Evolutionary conservation across 1,140 invertebrate species (phyloP).

Genomic region (Scaptodrosophila lebanonensis): DNA sequence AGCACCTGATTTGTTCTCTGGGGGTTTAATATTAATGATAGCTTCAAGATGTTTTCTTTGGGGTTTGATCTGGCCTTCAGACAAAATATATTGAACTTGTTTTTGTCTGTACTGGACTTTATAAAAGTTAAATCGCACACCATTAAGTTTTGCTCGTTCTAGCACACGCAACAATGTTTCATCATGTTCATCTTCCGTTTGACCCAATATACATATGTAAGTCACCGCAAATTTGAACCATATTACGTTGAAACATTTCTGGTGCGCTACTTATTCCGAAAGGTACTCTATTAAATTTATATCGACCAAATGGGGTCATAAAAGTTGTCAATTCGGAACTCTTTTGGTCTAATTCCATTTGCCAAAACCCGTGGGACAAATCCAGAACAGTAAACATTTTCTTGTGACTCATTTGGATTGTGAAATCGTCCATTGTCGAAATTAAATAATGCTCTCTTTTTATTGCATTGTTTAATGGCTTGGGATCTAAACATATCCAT

Average conservation of each 20-base stretch:
- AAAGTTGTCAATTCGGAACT: no score
- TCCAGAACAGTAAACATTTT: not conserved
- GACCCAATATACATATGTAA: not conserved
- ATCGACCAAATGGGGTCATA: no score
- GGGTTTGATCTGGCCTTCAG: no score
- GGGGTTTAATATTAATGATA: no score
- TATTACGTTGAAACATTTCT: conserved; percentile 3
- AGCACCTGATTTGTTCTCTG: no score
- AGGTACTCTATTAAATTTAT: no score
- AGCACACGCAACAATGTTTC: not conserved
- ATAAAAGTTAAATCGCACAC: not conserved
- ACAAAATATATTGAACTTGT: conserved; percentile 3
- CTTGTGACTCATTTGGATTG: not conserved
- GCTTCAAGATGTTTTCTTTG: no score
- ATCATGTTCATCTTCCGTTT: conserved; percentile 4
- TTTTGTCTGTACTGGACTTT: conserved; percentile 1
- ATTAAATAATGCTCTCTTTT: not conserved
- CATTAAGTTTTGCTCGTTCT: not conserved
- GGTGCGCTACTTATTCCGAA: no score
- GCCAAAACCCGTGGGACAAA: no score
- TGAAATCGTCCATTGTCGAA: not conserved
- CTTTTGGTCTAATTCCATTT: no score
- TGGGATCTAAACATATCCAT: not conserved
- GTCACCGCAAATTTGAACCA: conserved; percentile 1
- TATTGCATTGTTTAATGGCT: not conserved